Percentiles rank a stretch among this genome's conserved stretches.
Conservation (phyloP, 2,888 invertebrate species). For the Nomada ruficornis region DNA sequence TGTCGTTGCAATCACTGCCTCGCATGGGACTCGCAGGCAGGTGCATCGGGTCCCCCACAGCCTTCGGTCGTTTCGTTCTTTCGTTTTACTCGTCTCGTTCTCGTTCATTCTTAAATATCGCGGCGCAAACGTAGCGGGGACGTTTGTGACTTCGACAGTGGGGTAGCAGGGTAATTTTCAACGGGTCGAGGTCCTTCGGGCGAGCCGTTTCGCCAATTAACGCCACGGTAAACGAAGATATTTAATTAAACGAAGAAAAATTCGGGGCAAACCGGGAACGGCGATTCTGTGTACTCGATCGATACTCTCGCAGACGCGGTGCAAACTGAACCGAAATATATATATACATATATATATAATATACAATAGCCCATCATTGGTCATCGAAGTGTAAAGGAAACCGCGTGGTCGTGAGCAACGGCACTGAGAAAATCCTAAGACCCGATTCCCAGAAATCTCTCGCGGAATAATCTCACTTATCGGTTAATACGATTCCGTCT, state of each 20-base stretch:
- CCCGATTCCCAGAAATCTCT: slow-evolving; percentile 52
- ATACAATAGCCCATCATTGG: background rate
- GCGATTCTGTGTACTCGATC: no score
- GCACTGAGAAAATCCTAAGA: slow-evolving; percentile 37
- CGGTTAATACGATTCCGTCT: slow-evolving; percentile 65
- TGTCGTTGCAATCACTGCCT: slow-evolving; percentile 63
- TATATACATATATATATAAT: no score
- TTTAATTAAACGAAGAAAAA: background rate
- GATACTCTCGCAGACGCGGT: background rate
- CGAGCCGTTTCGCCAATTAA: background rate
- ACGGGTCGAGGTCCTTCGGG: background rate
- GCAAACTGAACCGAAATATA: background rate
- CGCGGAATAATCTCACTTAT: slow-evolving; percentile 54
- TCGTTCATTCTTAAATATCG: slow-evolving; percentile 50
- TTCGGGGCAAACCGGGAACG: background rate
- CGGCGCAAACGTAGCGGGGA: slow-evolving; percentile 17
- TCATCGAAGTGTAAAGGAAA: slow-evolving; percentile 15
- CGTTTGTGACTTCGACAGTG: slow-evolving; percentile 1
- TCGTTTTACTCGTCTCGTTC: slow-evolving; percentile 32
- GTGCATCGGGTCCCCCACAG: slow-evolving; percentile 46
- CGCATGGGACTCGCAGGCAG: slow-evolving; percentile 51
- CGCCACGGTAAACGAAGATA: background rate
- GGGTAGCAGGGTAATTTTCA: background rate
- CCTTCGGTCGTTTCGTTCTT: slow-evolving; percentile 36
- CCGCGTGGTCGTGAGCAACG: background rate